phyloP scores from a whole-genome alignment of 2,797 vertebrate genomes.

The Knipowitschia caucasica region DNA sequence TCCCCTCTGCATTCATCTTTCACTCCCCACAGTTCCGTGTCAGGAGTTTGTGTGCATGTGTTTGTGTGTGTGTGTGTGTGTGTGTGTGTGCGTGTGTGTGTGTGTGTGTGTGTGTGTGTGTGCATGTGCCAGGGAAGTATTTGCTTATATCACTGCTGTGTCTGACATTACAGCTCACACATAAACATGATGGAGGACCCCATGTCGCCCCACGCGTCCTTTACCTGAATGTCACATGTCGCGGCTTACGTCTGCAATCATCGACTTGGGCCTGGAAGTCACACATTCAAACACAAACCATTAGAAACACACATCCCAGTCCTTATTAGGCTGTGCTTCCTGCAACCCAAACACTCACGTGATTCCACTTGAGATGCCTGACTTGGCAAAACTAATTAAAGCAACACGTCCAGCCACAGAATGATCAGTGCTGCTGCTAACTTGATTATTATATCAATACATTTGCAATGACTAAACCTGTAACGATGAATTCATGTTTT shows the following conservation, averaged over 20 bases:
- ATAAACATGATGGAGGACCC: slow-evolving; percentile 17
- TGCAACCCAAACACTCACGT: slow-evolving; percentile 4
- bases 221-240: slow-evolving; percentile 70
- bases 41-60: too few species aligned
- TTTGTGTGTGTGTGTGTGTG: neutral
- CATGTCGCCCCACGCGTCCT: slow-evolving; percentile 6
- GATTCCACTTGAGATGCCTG: neutral
- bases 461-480: neutral
- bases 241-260: slow-evolving; percentile 52
- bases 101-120: neutral
- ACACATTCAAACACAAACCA: slow-evolving; percentile 31
- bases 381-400: neutral
- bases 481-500: neutral
- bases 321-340: slow-evolving; percentile 8
- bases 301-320: neutral
- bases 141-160: slow-evolving; percentile 21
- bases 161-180: slow-evolving; percentile 52
- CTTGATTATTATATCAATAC: neutral
- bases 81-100: neutral
- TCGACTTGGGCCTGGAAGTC: slow-evolving; percentile 61
- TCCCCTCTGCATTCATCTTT: slow-evolving; percentile 7
- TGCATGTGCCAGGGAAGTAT: slow-evolving; percentile 15
- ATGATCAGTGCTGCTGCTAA: too few species aligned
- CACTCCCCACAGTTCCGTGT: slow-evolving; percentile 9
- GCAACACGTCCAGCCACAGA: neutral